Percentiles rank a stretch among this genome's conserved stretches.
phyloP scores from a whole-genome alignment of 2,797 vertebrate genomes.

The Mus spretus region DNA sequence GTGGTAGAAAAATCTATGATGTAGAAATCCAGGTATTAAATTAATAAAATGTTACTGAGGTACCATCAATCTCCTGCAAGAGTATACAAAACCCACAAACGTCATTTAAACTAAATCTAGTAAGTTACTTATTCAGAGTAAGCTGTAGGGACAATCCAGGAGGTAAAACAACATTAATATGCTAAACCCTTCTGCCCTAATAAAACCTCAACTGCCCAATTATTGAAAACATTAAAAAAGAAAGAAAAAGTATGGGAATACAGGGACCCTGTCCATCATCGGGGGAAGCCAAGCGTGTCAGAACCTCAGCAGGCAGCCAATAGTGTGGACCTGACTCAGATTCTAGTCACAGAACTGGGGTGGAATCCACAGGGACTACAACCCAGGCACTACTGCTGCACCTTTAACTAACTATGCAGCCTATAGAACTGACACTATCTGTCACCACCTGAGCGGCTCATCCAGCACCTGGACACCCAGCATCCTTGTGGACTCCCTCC shows the following conservation, averaged over 20 bases:
- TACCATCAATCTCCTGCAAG: background rate
- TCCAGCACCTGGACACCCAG: background rate
- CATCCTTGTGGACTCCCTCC: background rate
- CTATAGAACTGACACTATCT: background rate
- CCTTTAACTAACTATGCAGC: background rate
- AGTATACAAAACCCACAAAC: slow-evolving; percentile 47
- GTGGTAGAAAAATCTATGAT: slow-evolving; percentile 47
- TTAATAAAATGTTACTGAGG: slow-evolving; percentile 64
- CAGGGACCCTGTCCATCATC: slow-evolving; percentile 24
- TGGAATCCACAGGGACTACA: background rate
- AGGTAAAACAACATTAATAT: slow-evolving; percentile 53
- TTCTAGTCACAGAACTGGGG: background rate
- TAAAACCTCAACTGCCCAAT: slow-evolving; percentile 73
- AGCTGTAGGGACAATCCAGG: background rate
- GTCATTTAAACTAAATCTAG: slow-evolving; percentile 64
- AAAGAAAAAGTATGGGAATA: slow-evolving; percentile 16
- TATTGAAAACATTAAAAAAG: slow-evolving; percentile 59
- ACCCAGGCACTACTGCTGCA: background rate
- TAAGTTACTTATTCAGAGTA: slow-evolving; percentile 46
- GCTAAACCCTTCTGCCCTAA: slow-evolving; percentile 43
- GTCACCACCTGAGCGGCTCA: background rate
- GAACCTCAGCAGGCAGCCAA: background rate
- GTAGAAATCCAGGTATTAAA: slow-evolving; percentile 38
- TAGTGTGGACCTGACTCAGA: background rate
- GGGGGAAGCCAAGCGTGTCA: background rate